These are phyloP conservation scores for Arrhamphus sclerolepis DNA, from an alignment of 2,797 vertebrate species.

Conservation along the genomic window DNA sequence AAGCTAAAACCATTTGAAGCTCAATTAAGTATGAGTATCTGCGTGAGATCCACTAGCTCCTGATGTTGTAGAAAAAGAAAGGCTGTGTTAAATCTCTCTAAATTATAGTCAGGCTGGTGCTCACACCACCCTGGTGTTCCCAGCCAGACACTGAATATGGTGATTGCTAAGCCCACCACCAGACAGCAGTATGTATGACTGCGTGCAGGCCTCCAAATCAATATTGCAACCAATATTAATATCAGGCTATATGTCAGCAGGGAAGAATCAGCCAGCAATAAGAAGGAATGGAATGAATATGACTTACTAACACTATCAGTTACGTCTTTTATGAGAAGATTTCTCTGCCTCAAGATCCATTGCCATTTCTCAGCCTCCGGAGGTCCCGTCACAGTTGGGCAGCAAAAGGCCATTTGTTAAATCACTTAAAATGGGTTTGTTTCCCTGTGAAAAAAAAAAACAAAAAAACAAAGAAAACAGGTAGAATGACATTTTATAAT, in stretches of 20 bases:
- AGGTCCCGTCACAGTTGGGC: too few relatives aligned
- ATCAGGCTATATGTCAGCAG: constrained; percentile 40
- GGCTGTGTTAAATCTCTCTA: constrained; percentile 23
- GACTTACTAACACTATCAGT: constrained; percentile 24
- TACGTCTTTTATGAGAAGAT: neutral
- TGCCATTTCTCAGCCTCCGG: too few relatives aligned
- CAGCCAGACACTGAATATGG: constrained; percentile 60
- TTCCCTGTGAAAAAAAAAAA: too few relatives aligned
- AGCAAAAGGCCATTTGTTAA: too few relatives aligned
- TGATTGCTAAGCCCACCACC: constrained; percentile 64
- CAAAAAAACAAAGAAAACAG: too few relatives aligned
- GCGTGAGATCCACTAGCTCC: constrained; percentile 9
- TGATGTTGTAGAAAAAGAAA: constrained; percentile 5
- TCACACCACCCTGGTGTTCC: constrained; percentile 64
- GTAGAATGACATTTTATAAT: too few relatives aligned
- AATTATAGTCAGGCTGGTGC: constrained; percentile 43
- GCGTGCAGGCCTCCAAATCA: constrained; percentile 66
- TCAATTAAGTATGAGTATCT: neutral
- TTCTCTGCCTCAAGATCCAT: neutral
- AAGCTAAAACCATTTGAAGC: neutral
- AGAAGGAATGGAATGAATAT: constrained; percentile 24
- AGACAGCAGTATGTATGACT: constrained; percentile 65
- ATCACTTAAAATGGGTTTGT: too few relatives aligned
- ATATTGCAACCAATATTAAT: constrained; percentile 63
- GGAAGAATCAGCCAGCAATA: constrained; percentile 7